Conservation (phyloP, 2,113 vertebrate species). For the Alethe castanea region DNA sequence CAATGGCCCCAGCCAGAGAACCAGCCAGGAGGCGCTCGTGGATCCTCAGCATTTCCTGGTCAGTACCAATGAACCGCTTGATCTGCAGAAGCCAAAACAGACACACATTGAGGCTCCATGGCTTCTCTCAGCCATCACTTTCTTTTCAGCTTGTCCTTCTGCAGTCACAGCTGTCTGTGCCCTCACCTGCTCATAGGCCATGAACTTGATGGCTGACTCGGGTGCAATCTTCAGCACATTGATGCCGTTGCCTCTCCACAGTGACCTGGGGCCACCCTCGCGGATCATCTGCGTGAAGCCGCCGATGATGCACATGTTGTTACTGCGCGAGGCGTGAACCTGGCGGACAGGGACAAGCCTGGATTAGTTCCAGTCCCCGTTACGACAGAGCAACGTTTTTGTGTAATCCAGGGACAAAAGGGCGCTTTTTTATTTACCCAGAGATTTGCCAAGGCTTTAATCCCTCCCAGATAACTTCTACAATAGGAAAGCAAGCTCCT, state of each 20-base stretch:
- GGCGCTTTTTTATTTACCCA: slow-evolving; percentile 25
- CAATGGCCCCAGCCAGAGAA: slow-evolving; percentile 88
- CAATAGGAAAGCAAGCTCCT: neutral
- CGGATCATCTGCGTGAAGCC: slow-evolving; percentile 92
- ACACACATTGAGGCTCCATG: neutral
- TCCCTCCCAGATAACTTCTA: slow-evolving; percentile 32
- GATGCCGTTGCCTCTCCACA: slow-evolving; percentile 95
- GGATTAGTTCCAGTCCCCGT: neutral
- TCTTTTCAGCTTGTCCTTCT: neutral
- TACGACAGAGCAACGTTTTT: neutral
- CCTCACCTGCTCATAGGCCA: slow-evolving; percentile 94
- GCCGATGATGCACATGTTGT: slow-evolving; percentile 88
- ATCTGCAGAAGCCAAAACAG: slow-evolving; percentile 73
- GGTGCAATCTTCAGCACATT: slow-evolving; percentile 96
- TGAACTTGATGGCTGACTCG: slow-evolving; percentile 95
- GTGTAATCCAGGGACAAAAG: slow-evolving; percentile 63
- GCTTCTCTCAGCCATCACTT: neutral
- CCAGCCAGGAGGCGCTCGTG: slow-evolving; percentile 87
- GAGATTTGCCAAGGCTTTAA: slow-evolving; percentile 43
- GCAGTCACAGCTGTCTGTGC: neutral
- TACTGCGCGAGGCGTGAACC: slow-evolving; percentile 91
- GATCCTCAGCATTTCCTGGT: slow-evolving; percentile 90
- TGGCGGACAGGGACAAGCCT: slow-evolving; percentile 16
- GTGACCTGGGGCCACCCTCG: slow-evolving; percentile 86
- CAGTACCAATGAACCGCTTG: slow-evolving; percentile 88